These are phyloP conservation scores for Eremophila alpestris DNA, from an alignment of 2,797 vertebrate species.

Conservation along the genomic window DNA sequence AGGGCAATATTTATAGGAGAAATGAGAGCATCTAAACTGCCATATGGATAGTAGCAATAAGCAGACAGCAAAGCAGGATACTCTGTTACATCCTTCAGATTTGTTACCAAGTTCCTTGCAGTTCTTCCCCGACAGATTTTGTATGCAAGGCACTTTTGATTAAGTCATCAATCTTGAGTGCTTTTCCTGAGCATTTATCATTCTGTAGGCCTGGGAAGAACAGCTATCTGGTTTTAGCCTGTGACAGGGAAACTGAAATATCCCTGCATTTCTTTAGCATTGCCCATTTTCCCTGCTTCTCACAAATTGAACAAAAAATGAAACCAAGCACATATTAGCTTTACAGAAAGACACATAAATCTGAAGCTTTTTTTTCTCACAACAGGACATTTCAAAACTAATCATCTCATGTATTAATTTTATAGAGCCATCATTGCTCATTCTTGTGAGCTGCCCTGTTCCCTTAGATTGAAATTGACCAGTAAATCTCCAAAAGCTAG, in stretches of 20 bases:
- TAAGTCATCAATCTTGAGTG: constrained; percentile 2
- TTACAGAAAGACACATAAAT: not conserved
- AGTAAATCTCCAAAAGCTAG: not conserved
- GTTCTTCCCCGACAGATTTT: constrained; percentile 2
- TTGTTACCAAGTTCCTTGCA: not conserved
- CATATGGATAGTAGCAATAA: not conserved
- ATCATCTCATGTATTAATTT: constrained; percentile 38
- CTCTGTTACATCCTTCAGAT: not conserved
- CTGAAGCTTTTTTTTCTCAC: not conserved
- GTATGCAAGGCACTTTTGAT: not conserved
- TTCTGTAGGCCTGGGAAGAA: not conserved
- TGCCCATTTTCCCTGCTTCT: not conserved
- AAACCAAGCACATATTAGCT: not conserved
- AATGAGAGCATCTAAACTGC: not conserved
- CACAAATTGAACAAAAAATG: not conserved
- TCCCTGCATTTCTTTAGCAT: not conserved
- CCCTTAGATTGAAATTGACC: constrained; percentile 16
- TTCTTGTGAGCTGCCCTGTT: not conserved
- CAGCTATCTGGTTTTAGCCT: not conserved
- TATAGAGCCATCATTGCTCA: not conserved
- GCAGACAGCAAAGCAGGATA: not conserved
- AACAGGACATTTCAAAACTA: not conserved
- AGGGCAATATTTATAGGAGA: not conserved
- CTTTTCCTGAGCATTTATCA: constrained; percentile 20
- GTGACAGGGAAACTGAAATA: not conserved